Percentiles rank a stretch among this genome's conserved stretches.
phyloP scores from a whole-genome alignment of 2,113 vertebrate genomes.

The Oryctolagus cuniculus region mOryCun1.1 NC_091438.1:37833501-37834000 shows the following conservation, averaged over 20 bases:
- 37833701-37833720: too few species aligned
- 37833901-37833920: background rate
- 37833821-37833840: background rate
- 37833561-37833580: background rate
- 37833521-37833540: background rate
- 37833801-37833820: background rate
- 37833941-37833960: background rate
- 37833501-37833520: background rate
- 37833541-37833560: background rate
- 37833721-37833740: background rate
- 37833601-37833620: background rate
- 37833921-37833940: background rate
- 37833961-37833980: background rate
- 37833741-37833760: background rate
- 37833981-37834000: background rate
- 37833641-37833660: background rate
- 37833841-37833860: background rate
- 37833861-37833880: background rate
- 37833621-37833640: too few species aligned
- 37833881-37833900: background rate
- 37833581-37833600: background rate
- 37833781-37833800: background rate
- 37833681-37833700: background rate
- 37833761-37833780: background rate
- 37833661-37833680: background rate